These are phyloP conservation scores for Coryphaenoides rupestris DNA, from an alignment of 2,113 vertebrate species.

Conservation along the genomic window DNA sequence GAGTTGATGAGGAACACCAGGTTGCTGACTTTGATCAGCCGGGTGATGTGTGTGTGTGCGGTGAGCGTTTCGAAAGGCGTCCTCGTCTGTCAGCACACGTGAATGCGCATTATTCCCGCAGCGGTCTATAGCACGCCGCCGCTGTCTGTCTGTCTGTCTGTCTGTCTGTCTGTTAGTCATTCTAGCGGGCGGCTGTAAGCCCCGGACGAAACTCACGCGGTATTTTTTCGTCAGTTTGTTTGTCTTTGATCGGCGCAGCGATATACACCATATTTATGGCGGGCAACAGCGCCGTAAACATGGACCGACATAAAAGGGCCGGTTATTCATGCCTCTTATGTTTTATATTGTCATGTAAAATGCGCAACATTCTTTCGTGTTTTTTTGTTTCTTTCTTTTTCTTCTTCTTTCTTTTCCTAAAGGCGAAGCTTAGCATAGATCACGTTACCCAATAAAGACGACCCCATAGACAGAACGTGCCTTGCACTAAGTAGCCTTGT, in stretches of 20 bases:
- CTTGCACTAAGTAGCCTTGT: slow-evolving; percentile 28
- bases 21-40: slow-evolving; percentile 54
- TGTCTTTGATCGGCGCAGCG: not conserved
- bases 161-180: slow-evolving; percentile 24
- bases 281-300: no score
- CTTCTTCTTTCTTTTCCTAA: slow-evolving; percentile 32
- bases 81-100: slow-evolving; percentile 53
- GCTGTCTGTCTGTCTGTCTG: slow-evolving; percentile 23
- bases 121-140: slow-evolving; percentile 34
- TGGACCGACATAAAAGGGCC: no score
- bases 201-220: slow-evolving; percentile 17
- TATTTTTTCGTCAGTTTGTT: not conserved
- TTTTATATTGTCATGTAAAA: no score
- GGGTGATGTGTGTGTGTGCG: slow-evolving; percentile 38
- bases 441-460: slow-evolving; percentile 38
- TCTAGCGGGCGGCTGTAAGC: slow-evolving; percentile 39
- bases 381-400: no score
- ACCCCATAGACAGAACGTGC: slow-evolving; percentile 10
- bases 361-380: slow-evolving; percentile 15
- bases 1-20: slow-evolving; percentile 46
- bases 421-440: slow-evolving; percentile 1
- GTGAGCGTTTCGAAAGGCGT: slow-evolving; percentile 44
- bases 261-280: no score
- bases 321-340: no score
- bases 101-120: slow-evolving; percentile 29